Conservation (phyloP, 2,113 vertebrate genomes). For the Camelus bactrianus region DNA sequence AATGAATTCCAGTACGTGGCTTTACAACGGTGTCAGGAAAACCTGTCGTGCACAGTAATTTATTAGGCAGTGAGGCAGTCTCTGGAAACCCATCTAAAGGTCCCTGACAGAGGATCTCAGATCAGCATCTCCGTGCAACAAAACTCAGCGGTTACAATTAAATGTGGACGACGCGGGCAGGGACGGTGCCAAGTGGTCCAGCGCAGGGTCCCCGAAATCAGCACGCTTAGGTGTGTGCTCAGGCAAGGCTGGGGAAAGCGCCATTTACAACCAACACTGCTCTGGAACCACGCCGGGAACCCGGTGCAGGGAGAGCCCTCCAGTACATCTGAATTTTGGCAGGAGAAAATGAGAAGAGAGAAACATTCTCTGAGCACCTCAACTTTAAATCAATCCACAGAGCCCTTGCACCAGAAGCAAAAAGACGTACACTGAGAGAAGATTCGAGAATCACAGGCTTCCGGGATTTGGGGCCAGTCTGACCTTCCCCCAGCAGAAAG, state of each 20-base stretch:
- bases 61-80: accelerated
- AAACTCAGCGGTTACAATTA: not conserved
- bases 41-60: not conserved
- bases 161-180: not conserved
- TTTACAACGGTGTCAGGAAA: not conserved
- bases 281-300: not conserved
- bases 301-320: not conserved
- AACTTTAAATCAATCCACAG: not conserved
- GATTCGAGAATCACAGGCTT: not conserved
- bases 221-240: not conserved
- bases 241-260: not conserved
- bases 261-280: accelerated
- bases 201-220: not conserved
- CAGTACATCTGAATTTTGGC: not conserved
- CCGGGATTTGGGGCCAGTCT: not conserved
- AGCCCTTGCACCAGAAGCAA: not conserved
- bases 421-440: not conserved
- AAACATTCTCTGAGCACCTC: not conserved
- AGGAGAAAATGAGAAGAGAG: not conserved
- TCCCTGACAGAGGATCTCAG: not conserved
- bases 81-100: not conserved
- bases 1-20: not conserved
- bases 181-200: not conserved
- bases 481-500: not conserved
- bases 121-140: not conserved